Evolutionary conservation across 2,888 invertebrate species (phyloP).

Genomic region (Trissolcus brochymenae): DNA sequence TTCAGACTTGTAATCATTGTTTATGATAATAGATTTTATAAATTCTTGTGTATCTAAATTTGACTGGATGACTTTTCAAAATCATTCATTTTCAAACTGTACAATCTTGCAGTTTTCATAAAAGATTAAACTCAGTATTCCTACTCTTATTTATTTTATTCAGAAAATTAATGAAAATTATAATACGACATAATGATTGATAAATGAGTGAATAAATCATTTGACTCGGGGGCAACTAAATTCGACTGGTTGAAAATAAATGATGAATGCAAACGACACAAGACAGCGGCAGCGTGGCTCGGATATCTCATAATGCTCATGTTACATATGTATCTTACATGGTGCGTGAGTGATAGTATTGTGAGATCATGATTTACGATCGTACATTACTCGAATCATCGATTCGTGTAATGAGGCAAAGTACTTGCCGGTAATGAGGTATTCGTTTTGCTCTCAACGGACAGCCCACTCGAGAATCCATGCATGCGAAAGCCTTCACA

Average conservation of each 20-base stretch:
- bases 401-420: slow-evolving; percentile 66
- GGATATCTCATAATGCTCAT: slow-evolving; percentile 7
- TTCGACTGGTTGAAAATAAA: slow-evolving; percentile 26
- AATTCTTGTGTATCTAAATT: too few species aligned
- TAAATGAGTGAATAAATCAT: slow-evolving; percentile 12
- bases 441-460: slow-evolving; percentile 51
- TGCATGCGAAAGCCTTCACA: slow-evolving; percentile 46
- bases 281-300: slow-evolving; percentile 22
- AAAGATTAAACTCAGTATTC: too few species aligned
- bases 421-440: slow-evolving; percentile 59
- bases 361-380: slow-evolving; percentile 62
- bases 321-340: slow-evolving; percentile 19
- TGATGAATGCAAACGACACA: slow-evolving; percentile 27
- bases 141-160: too few species aligned
- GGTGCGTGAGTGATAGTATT: slow-evolving; percentile 51
- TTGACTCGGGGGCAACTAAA: slow-evolving; percentile 12
- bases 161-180: background rate
- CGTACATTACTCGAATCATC: slow-evolving; percentile 63
- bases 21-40: too few species aligned
- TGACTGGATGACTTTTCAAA: too few species aligned
- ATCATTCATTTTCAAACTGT: too few species aligned
- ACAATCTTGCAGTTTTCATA: too few species aligned
- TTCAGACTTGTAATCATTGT: too few species aligned
- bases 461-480: slow-evolving; percentile 48
- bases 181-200: background rate